These are phyloP conservation scores for Thalpophila matura DNA, from an alignment of 2,888 invertebrate genomes.

Conservation along the genomic window DNA sequence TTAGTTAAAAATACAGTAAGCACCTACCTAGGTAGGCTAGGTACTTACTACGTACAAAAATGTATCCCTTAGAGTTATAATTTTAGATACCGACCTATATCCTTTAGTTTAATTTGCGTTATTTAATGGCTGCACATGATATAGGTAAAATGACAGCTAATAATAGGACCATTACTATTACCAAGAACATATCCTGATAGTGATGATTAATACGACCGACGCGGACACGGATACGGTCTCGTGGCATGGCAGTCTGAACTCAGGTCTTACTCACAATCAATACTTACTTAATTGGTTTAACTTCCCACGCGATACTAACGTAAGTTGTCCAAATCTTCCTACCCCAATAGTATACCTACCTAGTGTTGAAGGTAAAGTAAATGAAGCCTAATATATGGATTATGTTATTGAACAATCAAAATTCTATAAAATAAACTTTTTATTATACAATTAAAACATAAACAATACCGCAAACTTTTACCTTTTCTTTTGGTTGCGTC, in stretches of 20 bases:
- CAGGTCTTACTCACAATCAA: conserved; percentile 11
- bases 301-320: neutral
- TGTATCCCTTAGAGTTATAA: neutral
- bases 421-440: too few relatives aligned
- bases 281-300: conserved; percentile 4
- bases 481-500: too few relatives aligned
- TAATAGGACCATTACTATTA: conserved; percentile 44
- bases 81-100: too few relatives aligned
- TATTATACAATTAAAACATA: too few relatives aligned
- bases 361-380: neutral
- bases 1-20: neutral
- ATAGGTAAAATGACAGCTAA: conserved; percentile 41
- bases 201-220: conserved; percentile 56
- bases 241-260: conserved; percentile 4
- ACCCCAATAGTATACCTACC: neutral
- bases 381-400: neutral
- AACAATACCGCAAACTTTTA: too few relatives aligned
- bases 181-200: conserved; percentile 58
- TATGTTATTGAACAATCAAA: too few relatives aligned
- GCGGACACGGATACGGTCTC: conserved; percentile 57
- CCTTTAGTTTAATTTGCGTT: conserved; percentile 12
- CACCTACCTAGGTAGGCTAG: too few relatives aligned
- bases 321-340: too few relatives aligned
- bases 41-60: conserved; percentile 3
- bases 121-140: conserved; percentile 11